A percentile compares a stretch with the other conserved stretches of the same genome.
Evolutionary conservation across 2,113 vertebrate genomes (phyloP).

Genomic region (Scomber scombrus): DNA sequence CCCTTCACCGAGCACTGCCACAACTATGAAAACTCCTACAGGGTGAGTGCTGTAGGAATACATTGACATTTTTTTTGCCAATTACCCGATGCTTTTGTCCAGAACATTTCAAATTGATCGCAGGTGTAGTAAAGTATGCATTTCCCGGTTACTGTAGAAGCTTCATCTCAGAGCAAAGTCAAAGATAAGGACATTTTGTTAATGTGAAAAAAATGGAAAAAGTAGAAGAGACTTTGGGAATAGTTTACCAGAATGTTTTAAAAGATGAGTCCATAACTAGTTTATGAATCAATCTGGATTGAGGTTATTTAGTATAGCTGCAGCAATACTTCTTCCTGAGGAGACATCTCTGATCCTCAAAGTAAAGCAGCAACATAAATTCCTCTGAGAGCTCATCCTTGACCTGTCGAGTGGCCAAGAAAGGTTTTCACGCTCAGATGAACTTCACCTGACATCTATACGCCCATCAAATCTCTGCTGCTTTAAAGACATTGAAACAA

Average conservation of each 20-base stretch:
- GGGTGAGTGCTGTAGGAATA: conserved; percentile 79
- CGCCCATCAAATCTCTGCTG: conserved; percentile 10
- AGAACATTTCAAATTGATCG: not conserved
- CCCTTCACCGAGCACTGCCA: conserved; percentile 92
- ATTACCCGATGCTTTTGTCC: not conserved
- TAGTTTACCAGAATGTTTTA: not conserved
- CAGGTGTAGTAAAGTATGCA: not conserved
- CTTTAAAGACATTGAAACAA: not conserved
- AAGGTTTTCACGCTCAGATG: conserved; percentile 26
- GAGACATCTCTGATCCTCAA: conserved; percentile 7
- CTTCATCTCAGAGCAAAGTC: not conserved
- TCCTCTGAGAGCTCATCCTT: conserved; percentile 22
- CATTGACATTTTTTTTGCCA: not conserved
- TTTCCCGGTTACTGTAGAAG: not conserved
- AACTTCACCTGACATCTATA: conserved; percentile 14
- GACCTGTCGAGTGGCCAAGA: conserved; percentile 6
- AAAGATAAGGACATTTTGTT: not conserved
- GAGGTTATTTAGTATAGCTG: not conserved
- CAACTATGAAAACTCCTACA: conserved; percentile 90
- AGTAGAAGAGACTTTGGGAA: not conserved
- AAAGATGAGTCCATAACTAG: not conserved
- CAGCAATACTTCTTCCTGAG: not conserved
- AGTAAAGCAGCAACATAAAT: conserved; percentile 21
- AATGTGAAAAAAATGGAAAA: not conserved
- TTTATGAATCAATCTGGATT: not conserved